Percentiles rank a stretch among this genome's conserved stretches.
phyloP scores from a whole-genome alignment of 2,888 invertebrate genomes.

The Griposia aprilina region DNA sequence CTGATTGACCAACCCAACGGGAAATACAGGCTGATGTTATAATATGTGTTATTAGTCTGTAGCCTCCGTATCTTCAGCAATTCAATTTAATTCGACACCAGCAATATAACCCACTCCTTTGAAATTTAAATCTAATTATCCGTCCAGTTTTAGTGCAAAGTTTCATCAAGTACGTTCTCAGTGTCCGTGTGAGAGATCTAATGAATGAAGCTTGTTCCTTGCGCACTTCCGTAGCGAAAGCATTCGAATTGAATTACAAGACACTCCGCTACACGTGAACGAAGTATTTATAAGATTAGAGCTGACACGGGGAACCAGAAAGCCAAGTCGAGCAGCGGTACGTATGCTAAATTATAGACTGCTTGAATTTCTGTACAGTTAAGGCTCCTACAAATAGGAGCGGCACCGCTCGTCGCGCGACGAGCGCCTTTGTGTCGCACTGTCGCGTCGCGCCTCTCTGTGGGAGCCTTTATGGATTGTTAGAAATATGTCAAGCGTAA shows the following conservation, averaged over 20 bases:
- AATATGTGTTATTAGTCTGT: not conserved
- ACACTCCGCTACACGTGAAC: conserved; percentile 66
- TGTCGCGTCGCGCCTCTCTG: too few relatives aligned
- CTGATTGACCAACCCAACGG: not conserved
- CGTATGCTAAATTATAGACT: conserved; percentile 35
- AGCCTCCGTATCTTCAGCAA: not conserved
- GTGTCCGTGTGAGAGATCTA: conserved; percentile 60
- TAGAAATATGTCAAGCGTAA: conserved; percentile 1
- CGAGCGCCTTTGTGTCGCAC: too few relatives aligned
- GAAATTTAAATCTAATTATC: conserved; percentile 42
- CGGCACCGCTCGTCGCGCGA: too few relatives aligned
- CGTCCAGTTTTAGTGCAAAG: conserved; percentile 36
- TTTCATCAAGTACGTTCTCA: conserved; percentile 47
- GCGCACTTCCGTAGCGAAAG: conserved; percentile 62
- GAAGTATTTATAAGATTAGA: conserved; percentile 71
- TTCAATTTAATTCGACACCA: conserved; percentile 7
- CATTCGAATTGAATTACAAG: conserved; percentile 76
- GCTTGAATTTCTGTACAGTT: not conserved
- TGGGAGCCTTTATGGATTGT: not conserved
- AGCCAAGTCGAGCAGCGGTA: conserved; percentile 48
- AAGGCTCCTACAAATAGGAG: too few relatives aligned
- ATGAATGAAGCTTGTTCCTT: conserved; percentile 71
- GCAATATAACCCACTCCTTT: conserved; percentile 12
- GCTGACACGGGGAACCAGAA: conserved; percentile 44
- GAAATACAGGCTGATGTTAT: not conserved